phyloP scores from a whole-genome alignment of 1,140 invertebrate genomes.

The Drosophila hydei region DNA sequence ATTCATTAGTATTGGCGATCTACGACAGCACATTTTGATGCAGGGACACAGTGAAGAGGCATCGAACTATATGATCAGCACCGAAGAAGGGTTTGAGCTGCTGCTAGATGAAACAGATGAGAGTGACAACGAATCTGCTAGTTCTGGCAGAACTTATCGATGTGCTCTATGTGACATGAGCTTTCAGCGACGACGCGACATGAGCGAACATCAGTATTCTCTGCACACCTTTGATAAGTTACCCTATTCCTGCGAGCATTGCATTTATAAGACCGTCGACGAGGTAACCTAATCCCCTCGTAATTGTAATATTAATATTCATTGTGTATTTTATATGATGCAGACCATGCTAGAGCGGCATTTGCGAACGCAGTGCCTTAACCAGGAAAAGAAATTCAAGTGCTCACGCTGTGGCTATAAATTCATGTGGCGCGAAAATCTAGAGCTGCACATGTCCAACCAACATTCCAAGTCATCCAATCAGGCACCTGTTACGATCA shows the following conservation, averaged over 20 bases:
- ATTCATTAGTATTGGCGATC: slow-evolving; percentile 63
- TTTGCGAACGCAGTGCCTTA: slow-evolving; percentile 51
- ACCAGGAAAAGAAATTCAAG: slow-evolving; percentile 58
- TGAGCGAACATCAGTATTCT: slow-evolving; percentile 68
- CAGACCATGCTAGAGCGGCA: slow-evolving; percentile 58
- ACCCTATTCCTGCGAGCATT: slow-evolving; percentile 58
- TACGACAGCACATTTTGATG: slow-evolving; percentile 55
- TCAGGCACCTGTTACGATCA: slow-evolving; percentile 17
- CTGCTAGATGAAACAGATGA: slow-evolving; percentile 72
- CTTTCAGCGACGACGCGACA: slow-evolving; percentile 56
- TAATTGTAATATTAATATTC: neutral
- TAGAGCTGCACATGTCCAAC: slow-evolving; percentile 47
- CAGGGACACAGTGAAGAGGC: slow-evolving; percentile 38
- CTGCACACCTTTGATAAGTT: slow-evolving; percentile 67
- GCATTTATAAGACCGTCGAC: slow-evolving; percentile 63
- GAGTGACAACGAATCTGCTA: slow-evolving; percentile 54
- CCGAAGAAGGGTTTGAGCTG: slow-evolving; percentile 65
- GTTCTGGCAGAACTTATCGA: slow-evolving; percentile 28
- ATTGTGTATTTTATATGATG: neutral
- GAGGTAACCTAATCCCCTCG: slow-evolving; percentile 28
- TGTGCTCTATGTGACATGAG: slow-evolving; percentile 60
- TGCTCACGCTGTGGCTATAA: slow-evolving; percentile 63
- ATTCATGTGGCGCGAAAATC: slow-evolving; percentile 69
- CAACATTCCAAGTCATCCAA: slow-evolving; percentile 52
- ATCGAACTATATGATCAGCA: slow-evolving; percentile 65